These are phyloP conservation scores for Clarias batrachus DNA, from an alignment of 2,113 vertebrate species.

Conservation along the genomic window DNA sequence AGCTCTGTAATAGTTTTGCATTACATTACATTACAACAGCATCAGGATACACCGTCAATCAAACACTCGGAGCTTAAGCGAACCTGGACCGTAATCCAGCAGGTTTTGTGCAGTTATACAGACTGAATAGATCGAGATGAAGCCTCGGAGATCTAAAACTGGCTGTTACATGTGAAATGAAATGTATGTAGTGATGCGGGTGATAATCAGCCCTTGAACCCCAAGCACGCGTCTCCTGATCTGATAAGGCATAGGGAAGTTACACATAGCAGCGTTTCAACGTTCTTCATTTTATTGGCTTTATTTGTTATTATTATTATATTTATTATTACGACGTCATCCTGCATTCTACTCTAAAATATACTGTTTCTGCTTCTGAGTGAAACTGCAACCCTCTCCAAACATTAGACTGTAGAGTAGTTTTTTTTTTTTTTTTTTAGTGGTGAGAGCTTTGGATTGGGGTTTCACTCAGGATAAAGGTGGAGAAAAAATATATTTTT, in stretches of 20 bases:
- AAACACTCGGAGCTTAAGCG: background rate
- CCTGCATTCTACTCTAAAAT: background rate
- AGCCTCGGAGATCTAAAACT: background rate
- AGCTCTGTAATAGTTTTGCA: background rate
- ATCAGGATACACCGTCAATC: background rate
- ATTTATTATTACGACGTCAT: background rate
- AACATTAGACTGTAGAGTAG: background rate
- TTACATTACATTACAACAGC: background rate
- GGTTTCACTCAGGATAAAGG: background rate
- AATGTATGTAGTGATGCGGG: background rate
- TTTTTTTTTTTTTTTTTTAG: background rate
- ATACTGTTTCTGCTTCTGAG: too few species aligned
- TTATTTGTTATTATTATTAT: background rate
- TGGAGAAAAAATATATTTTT: background rate
- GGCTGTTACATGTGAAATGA: background rate
- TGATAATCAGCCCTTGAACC: constrained; percentile 38
- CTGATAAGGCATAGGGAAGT: constrained; percentile 81
- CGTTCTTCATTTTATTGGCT: constrained; percentile 44
- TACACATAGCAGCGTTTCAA: constrained; percentile 76
- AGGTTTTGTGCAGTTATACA: background rate
- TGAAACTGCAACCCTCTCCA: too few species aligned
- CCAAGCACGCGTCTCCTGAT: constrained; percentile 44
- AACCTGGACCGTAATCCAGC: background rate
- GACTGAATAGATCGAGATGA: background rate
- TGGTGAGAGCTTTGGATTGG: constrained; percentile 30